Evolutionary conservation across 2,113 vertebrate species (phyloP).

Genomic region (Bos indicus): DNA sequence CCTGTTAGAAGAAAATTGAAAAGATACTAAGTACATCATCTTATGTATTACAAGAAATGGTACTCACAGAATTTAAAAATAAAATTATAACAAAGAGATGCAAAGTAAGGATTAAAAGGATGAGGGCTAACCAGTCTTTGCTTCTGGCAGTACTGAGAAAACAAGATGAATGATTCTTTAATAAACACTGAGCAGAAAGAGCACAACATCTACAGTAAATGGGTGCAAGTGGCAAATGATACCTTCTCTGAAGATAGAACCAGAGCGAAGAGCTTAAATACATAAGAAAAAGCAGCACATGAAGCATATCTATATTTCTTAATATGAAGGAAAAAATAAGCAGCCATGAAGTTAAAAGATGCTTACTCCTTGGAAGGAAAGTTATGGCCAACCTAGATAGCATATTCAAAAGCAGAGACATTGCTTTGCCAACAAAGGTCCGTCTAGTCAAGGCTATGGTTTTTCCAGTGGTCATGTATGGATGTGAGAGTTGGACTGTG

Average conservation of each 20-base stretch:
- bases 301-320: neutral
- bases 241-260: neutral
- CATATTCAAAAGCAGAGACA: too few relatives aligned
- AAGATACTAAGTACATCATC: neutral
- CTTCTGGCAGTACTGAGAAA: neutral
- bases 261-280: neutral
- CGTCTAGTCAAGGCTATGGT: too few relatives aligned
- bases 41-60: neutral
- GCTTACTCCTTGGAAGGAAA: too few relatives aligned
- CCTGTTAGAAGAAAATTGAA: neutral
- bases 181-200: conserved; percentile 1
- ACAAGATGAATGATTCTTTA: neutral
- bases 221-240: neutral
- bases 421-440: too few relatives aligned
- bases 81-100: neutral
- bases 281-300: neutral
- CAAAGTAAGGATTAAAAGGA: neutral
- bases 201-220: neutral
- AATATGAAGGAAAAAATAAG: neutral
- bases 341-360: too few relatives aligned
- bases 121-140: neutral
- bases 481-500: too few relatives aligned
- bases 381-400: too few relatives aligned
- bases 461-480: too few relatives aligned
- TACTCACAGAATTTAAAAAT: neutral